These are phyloP conservation scores for Oreochromis tanganicae DNA, from an alignment of 2,113 vertebrate species.

Conservation along the genomic window DNA sequence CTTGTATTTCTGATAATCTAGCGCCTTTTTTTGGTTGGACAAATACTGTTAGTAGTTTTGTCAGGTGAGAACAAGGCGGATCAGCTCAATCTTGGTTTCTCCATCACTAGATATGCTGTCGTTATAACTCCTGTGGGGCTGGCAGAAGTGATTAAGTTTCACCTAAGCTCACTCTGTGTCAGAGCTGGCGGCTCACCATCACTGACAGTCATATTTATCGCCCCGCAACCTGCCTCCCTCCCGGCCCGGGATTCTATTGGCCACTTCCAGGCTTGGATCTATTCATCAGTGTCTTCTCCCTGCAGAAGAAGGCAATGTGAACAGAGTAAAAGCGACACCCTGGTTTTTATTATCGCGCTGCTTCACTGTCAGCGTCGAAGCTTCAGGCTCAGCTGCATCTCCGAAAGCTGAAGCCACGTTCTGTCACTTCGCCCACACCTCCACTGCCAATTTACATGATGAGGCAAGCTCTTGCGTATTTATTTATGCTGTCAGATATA, in stretches of 20 bases:
- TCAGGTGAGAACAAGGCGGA: background rate
- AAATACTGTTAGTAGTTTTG: background rate
- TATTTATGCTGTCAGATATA: conserved; percentile 41
- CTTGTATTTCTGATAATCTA: background rate
- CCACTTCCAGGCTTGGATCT: background rate
- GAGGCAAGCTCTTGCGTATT: conserved; percentile 21
- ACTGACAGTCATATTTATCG: conserved; percentile 10
- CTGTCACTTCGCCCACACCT: conserved; percentile 30
- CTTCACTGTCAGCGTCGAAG: background rate
- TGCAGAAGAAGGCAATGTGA: conserved; percentile 1
- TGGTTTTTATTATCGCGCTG: conserved; percentile 13
- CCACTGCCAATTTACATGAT: conserved; percentile 36
- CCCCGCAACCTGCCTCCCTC: background rate
- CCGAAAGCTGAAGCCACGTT: conserved; percentile 20
- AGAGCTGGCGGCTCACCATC: background rate
- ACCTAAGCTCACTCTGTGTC: background rate
- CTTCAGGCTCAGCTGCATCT: conserved; percentile 2
- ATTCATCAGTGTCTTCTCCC: background rate
- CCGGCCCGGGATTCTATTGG: background rate
- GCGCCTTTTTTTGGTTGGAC: background rate
- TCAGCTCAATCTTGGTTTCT: background rate
- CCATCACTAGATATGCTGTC: background rate
- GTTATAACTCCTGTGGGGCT: background rate
- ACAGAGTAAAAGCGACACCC: background rate
- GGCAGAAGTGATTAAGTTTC: conserved; percentile 8